Base-by-base conservation (phyloP, 2,113 vertebrate species). In the Chloropsis cyanopogon region DNA sequence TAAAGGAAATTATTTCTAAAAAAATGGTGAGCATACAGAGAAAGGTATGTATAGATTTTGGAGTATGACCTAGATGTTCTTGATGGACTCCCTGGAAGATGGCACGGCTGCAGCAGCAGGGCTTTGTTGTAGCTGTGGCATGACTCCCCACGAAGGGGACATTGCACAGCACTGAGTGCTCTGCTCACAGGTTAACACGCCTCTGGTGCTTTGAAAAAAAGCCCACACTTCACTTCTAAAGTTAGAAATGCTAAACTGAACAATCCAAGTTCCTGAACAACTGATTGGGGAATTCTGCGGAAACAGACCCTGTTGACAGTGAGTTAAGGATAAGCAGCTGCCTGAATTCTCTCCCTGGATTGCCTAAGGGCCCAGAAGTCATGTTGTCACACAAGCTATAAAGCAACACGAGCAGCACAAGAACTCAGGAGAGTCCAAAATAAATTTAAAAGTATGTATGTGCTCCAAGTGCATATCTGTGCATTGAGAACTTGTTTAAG, bases 131-230 rank as follows among this genome's bases (percentile, higher is more conserved):
- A 28, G 54, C 15, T 56, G 1, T 11, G 9, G 31, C 50, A 15
- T 2, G 10, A 8, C 64, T 80, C 25, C 39, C 37, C 53, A 41
- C 0, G 9, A 25, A 29, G 39, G 72, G 10, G 24, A 56, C 7
- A 0, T 12, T 50, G 31, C 53, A 25, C 29, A 65, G 26, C 41
- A 25, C 11, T 8, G 41, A 76, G 33, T 0, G 2, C 31, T 56
- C 39, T 12, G 41, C 56, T 83, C 47, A 37, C 10, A 47, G 57
- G 11, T 39, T 52, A 52, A 52, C 29, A 37, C 1, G 0, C 22
- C 47, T 50, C 39, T 13, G 37, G 60, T 2, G 3, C 41, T 82
- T 78, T 31, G 25, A 1, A 57, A 50, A 37, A 73, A 37, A 35
- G 2, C 9, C 25, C 31, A 44, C 23, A 12, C 47, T 35, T 18